Percentiles rank a stretch among this genome's conserved stretches.
phyloP scores from a whole-genome alignment of 2,113 vertebrate species.

The Lepus timidus region DNA sequence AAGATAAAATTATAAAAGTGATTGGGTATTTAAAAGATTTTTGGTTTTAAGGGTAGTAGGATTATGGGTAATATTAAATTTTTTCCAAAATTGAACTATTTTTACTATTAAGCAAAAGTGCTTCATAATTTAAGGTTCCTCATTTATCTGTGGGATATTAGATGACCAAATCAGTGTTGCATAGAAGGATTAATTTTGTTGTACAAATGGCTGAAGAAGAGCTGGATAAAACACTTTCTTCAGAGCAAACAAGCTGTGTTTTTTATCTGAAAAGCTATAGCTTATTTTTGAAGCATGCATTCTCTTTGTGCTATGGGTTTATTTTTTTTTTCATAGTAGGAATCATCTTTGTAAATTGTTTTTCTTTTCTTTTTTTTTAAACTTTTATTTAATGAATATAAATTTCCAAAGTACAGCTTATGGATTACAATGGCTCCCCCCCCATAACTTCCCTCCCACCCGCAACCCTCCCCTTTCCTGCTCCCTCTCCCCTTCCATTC shows the following conservation, averaged over 20 bases:
- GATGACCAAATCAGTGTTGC: conserved; percentile 41
- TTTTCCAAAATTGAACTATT: conserved; percentile 26
- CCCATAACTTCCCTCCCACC: no score
- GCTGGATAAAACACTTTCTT: conserved; percentile 53
- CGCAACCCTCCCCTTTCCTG: no score
- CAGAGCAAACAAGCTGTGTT: conserved; percentile 43
- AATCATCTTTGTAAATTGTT: no score
- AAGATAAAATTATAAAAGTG: not conserved
- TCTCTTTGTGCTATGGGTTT: conserved; percentile 34
- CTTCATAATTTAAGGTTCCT: conserved; percentile 55
- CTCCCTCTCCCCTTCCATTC: no score
- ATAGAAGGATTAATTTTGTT: conserved; percentile 58
- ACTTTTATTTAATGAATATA: no score
- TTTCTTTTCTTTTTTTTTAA: no score
- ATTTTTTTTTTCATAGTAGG: not conserved
- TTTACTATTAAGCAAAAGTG: conserved; percentile 9
- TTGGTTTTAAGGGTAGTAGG: not conserved
- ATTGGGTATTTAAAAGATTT: not conserved
- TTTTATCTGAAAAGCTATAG: conserved; percentile 62
- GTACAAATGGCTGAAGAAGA: conserved; percentile 54
- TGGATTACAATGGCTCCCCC: no score
- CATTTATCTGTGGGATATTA: conserved; percentile 36
- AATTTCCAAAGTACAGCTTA: no score
- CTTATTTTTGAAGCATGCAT: conserved; percentile 52
- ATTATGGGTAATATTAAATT: conserved; percentile 30